phyloP scores from a whole-genome alignment of 2,113 vertebrate species.

The Oryzias woworae region DNA sequence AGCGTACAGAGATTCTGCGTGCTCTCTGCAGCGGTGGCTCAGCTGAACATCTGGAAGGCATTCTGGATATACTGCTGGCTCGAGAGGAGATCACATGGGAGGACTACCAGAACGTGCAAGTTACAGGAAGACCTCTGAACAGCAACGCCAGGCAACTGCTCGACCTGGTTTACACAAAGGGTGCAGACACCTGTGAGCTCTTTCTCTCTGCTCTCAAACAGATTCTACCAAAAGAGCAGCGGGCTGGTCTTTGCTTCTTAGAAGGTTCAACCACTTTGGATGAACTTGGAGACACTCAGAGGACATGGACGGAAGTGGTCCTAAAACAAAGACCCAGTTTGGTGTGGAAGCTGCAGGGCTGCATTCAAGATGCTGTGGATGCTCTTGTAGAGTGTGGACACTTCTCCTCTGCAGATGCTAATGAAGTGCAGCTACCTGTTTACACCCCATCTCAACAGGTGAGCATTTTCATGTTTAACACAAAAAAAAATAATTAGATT shows the following conservation, averaged over 20 bases:
- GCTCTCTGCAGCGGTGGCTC: slow-evolving; percentile 75
- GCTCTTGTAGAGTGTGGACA: slow-evolving; percentile 61
- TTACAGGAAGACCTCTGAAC: slow-evolving; percentile 67
- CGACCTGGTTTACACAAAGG: slow-evolving; percentile 78
- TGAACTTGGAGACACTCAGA: slow-evolving; percentile 10
- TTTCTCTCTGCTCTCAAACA: slow-evolving; percentile 68
- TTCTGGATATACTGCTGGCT: slow-evolving; percentile 82
- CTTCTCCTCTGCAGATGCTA: slow-evolving; percentile 75
- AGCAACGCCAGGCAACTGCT: slow-evolving; percentile 75
- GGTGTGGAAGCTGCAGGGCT: slow-evolving; percentile 70
- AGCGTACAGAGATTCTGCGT: slow-evolving; percentile 75
- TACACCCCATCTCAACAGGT: slow-evolving; percentile 84
- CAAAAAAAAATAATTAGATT: background rate
- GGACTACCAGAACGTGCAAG: slow-evolving; percentile 77
- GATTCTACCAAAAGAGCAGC: slow-evolving; percentile 62
- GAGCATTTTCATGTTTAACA: background rate
- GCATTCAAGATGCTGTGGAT: slow-evolving; percentile 68
- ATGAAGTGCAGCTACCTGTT: slow-evolving; percentile 77
- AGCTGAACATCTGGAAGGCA: slow-evolving; percentile 77
- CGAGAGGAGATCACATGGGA: slow-evolving; percentile 79
- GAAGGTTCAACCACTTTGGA: background rate
- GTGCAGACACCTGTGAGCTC: slow-evolving; percentile 65
- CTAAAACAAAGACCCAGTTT: slow-evolving; percentile 71
- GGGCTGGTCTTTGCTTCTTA: slow-evolving; percentile 33
- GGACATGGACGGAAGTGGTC: slow-evolving; percentile 59